phyloP scores from a whole-genome alignment of 2,888 invertebrate genomes.

The Onthophagus sagittarius region DNA sequence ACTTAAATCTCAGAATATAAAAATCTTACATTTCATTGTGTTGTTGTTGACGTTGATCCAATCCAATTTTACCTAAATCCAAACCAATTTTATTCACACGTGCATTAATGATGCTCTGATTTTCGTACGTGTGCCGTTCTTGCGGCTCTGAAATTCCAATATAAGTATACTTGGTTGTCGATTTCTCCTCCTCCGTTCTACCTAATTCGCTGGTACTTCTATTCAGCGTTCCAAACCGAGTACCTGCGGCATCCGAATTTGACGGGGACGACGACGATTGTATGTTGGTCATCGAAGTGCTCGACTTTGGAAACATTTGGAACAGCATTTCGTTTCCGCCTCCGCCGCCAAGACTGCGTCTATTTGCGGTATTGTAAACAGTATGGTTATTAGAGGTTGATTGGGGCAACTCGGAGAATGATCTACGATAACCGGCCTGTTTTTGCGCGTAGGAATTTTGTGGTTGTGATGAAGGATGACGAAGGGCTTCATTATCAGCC shows the following conservation, averaged over 20 bases:
- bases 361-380: slow-evolving; percentile 38
- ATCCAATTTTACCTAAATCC: slow-evolving; percentile 34
- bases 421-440: slow-evolving; percentile 43
- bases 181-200: slow-evolving; percentile 20
- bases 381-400: slow-evolving; percentile 31
- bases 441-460: slow-evolving; percentile 46
- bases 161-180: slow-evolving; percentile 43
- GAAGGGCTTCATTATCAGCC: slow-evolving; percentile 47
- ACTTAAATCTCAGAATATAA: background rate
- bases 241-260: slow-evolving; percentile 26
- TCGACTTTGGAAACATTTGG: slow-evolving; percentile 43
- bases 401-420: slow-evolving; percentile 37
- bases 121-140: slow-evolving; percentile 43
- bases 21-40: slow-evolving; percentile 42
- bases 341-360: slow-evolving; percentile 35
- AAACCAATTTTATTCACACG: slow-evolving; percentile 38
- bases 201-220: slow-evolving; percentile 42
- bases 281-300: slow-evolving; percentile 48
- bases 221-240: slow-evolving; percentile 36
- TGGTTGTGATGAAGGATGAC: slow-evolving; percentile 40
- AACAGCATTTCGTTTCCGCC: slow-evolving; percentile 32
- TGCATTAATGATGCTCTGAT: slow-evolving; percentile 42
- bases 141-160: slow-evolving; percentile 46
- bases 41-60: slow-evolving; percentile 34
- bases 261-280: slow-evolving; percentile 38